Percentiles rank a stretch among this genome's conserved stretches.
Conservation (phyloP, 2,797 vertebrate species). For the Sebastes iracundus region DNA sequence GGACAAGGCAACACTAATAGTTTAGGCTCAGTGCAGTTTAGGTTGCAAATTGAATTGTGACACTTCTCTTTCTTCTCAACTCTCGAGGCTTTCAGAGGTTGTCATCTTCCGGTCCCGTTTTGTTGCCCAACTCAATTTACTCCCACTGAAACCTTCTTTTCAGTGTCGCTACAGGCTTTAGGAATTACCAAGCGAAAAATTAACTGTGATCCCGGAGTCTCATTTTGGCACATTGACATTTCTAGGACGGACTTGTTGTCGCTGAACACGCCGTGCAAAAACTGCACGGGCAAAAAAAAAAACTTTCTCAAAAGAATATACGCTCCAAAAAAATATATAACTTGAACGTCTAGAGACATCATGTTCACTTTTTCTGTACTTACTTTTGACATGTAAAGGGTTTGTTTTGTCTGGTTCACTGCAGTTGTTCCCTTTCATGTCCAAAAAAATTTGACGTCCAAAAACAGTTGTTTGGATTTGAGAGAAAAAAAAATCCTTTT, state of each 20-base stretch:
- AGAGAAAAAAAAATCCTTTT: conserved; percentile 21
- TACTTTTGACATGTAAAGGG: conserved; percentile 32
- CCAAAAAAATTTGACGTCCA: conserved; percentile 9
- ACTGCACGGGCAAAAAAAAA: background rate
- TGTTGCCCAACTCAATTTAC: conserved; percentile 55
- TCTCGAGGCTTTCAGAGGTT: conserved; percentile 25
- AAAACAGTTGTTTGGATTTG: conserved; percentile 14
- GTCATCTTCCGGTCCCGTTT: conserved; percentile 37
- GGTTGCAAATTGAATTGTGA: conserved; percentile 50
- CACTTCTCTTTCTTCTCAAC: conserved; percentile 25
- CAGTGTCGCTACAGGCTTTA: conserved; percentile 33
- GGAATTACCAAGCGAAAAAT: conserved; percentile 58
- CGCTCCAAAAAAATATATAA: conserved; percentile 8
- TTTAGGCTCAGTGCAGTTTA: conserved; percentile 24
- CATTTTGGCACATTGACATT: conserved; percentile 60
- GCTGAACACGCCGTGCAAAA: conserved; percentile 19
- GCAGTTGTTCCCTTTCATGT: conserved; percentile 32
- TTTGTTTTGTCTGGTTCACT: conserved; percentile 48
- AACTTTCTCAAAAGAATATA: conserved; percentile 26
- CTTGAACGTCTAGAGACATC: conserved; percentile 10
- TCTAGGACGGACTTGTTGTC: conserved; percentile 60
- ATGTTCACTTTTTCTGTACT: conserved; percentile 35
- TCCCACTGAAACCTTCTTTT: conserved; percentile 38
- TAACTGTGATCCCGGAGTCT: conserved; percentile 30
- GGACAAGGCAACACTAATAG: conserved; percentile 20